Conservation (phyloP, 2,888 invertebrate genomes). For the Hoplodrina blanda region DNA sequence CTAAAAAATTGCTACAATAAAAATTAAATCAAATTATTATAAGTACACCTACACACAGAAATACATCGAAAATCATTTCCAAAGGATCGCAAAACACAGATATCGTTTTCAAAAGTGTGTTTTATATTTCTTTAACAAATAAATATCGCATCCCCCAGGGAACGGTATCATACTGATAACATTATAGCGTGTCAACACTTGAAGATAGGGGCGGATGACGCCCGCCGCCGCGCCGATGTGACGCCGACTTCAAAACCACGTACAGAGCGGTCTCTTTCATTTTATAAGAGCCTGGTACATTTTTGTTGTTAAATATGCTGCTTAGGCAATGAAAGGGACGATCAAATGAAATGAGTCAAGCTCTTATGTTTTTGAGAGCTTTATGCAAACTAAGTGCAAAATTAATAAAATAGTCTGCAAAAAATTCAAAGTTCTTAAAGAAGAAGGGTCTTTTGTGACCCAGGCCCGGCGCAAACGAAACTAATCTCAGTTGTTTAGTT, state of each 20-base stretch:
- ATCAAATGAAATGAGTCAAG: not conserved
- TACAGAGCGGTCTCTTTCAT: slow-evolving; percentile 14
- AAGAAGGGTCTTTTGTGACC: too few species aligned
- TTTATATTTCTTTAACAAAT: slow-evolving; percentile 57
- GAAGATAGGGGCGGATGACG: slow-evolving; percentile 32
- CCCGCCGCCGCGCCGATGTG: slow-evolving; percentile 46
- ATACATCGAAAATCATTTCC: not conserved
- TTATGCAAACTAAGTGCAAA: not conserved
- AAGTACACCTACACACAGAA: too few species aligned
- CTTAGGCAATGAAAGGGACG: slow-evolving; percentile 24
- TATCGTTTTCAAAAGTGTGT: slow-evolving; percentile 16
- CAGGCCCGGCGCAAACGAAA: too few species aligned
- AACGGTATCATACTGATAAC: slow-evolving; percentile 50
- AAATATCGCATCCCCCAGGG: slow-evolving; percentile 62
- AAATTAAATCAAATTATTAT: not conserved
- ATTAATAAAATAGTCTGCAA: too few species aligned
- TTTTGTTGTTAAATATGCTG: slow-evolving; percentile 61
- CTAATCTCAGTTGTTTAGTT: too few species aligned
- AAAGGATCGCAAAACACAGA: not conserved
- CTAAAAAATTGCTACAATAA: not conserved
- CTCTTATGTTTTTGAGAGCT: not conserved
- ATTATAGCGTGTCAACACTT: slow-evolving; percentile 44
- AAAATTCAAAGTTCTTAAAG: too few species aligned
- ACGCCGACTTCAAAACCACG: slow-evolving; percentile 43
- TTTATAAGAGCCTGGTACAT: slow-evolving; percentile 58